Base-by-base conservation (phyloP, 2,113 vertebrate species). In the Lethenteron reissneri region DNA sequence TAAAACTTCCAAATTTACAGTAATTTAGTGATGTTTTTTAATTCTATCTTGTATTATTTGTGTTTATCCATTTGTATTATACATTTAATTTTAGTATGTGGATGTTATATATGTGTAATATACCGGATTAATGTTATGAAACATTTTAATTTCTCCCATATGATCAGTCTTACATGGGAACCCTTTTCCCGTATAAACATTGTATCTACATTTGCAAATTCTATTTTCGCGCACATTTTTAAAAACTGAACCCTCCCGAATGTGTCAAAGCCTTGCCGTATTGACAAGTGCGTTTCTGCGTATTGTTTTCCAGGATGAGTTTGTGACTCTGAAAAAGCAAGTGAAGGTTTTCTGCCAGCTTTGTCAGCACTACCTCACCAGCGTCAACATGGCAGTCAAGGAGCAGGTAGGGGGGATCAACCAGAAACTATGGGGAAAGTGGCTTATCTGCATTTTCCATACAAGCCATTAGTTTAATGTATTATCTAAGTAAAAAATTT, bases 341-440 rank as follows among this genome's bases (percentile, higher is more conserved):
- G 92, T 96, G 87, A 86, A 90, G 79, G 91, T 91, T 59, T 97
- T 99, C 80, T 97, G 88, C 80, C 86, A 97, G 82, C 95, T 99
- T 80, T 99, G 92, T 79, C 94, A 97, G 79, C 89, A 91, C 82
- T 99, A 99, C 83, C 83, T 97, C 80, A 92, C 88, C 78, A 96
- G 95, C 69, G 87, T 99, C 80, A 95, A 92, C 84, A 95, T 88
- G 77, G 85, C 90, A 74, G 92, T 99, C 77, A 99, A 99, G 81
- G 94, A 99, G 78, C 94, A 99, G 91, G 94, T 97, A 73, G 78
- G 81, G 10, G 25, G 56, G 57, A 70, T 5, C 14, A 59, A 10
- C 9, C 70, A n/a, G 41, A 69, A 12, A 13, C 2, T 9, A 70
- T 58, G 19, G 19, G 69, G 14, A 19, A 19, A 41, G 41, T 41